These are phyloP conservation scores for Empis stercorea DNA, from an alignment of 2,888 invertebrate genomes.

Conservation along the genomic window DNA sequence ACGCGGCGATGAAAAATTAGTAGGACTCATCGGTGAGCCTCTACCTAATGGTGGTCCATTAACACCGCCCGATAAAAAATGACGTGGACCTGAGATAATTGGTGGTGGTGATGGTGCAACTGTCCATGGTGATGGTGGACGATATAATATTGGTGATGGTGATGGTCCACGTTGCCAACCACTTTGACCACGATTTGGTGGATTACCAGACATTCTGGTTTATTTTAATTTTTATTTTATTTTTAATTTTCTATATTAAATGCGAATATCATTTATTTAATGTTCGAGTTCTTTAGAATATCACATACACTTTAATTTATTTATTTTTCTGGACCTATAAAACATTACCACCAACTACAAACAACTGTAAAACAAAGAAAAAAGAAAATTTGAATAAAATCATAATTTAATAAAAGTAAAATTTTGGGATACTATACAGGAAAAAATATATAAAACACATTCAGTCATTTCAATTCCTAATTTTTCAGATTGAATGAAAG, in stretches of 20 bases:
- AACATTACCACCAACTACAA: too few relatives aligned
- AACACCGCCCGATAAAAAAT: slow-evolving; percentile 33
- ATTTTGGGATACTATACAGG: too few relatives aligned
- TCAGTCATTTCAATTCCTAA: too few relatives aligned
- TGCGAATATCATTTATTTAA: neutral
- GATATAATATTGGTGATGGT: slow-evolving; percentile 52
- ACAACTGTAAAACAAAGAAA: too few relatives aligned
- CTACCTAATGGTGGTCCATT: slow-evolving; percentile 17
- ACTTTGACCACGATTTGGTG: slow-evolving; percentile 24
- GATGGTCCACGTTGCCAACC: slow-evolving; percentile 34
- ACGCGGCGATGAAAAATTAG: slow-evolving; percentile 10
- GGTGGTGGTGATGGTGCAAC: slow-evolving; percentile 57
- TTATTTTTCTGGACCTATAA: neutral
- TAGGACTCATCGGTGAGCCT: slow-evolving; percentile 20
- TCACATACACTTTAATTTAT: neutral
- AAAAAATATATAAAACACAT: too few relatives aligned
- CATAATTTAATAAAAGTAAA: too few relatives aligned
- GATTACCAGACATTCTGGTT: neutral
- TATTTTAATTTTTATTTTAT: neutral
- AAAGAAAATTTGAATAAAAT: too few relatives aligned
- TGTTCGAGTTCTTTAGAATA: neutral
- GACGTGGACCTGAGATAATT: slow-evolving; percentile 48
- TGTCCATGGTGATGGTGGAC: slow-evolving; percentile 60
- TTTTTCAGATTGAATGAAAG: too few relatives aligned
- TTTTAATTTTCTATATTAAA: neutral